Conservation (phyloP, 2,113 vertebrate species). For the Plecturocebus donacophilus region DNA sequence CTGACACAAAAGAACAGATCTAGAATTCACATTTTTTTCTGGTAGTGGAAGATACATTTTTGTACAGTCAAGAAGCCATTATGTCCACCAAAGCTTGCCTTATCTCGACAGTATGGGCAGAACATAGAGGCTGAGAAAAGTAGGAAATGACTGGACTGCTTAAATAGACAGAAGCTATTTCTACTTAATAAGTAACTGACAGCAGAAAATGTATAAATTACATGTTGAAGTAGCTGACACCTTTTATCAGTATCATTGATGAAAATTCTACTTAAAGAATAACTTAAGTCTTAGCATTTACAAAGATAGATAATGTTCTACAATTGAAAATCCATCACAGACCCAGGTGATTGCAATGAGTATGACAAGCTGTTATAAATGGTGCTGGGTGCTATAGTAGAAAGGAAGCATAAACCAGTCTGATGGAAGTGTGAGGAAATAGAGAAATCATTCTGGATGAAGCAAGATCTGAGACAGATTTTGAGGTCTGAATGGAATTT, state of each 20-base stretch:
- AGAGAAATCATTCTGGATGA: not conserved
- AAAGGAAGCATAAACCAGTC: not conserved
- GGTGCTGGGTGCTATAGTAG: not conserved
- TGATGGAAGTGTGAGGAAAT: not conserved
- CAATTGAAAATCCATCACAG: not conserved
- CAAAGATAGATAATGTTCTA: not conserved
- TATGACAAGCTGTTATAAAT: constrained; percentile 33
- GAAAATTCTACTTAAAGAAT: not conserved
- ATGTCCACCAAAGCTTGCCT: not conserved
- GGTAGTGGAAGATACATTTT: not conserved
- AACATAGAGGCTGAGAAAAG: not conserved
- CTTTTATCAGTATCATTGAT: not conserved
- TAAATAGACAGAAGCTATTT: not conserved
- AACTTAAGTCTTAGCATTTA: not conserved
- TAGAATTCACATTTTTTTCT: not conserved
- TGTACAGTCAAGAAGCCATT: not conserved
- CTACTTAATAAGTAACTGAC: not conserved
- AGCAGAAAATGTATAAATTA: not conserved
- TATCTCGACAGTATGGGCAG: not conserved
- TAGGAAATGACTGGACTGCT: not conserved
- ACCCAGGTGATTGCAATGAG: not conserved
- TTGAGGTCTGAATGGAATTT: not conserved
- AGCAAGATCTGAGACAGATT: not conserved
- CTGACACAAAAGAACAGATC: not conserved
- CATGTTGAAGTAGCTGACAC: not conserved